Base-by-base conservation (phyloP, 2,888 invertebrate species). In the Caenorhabditis imperialis region DNA sequence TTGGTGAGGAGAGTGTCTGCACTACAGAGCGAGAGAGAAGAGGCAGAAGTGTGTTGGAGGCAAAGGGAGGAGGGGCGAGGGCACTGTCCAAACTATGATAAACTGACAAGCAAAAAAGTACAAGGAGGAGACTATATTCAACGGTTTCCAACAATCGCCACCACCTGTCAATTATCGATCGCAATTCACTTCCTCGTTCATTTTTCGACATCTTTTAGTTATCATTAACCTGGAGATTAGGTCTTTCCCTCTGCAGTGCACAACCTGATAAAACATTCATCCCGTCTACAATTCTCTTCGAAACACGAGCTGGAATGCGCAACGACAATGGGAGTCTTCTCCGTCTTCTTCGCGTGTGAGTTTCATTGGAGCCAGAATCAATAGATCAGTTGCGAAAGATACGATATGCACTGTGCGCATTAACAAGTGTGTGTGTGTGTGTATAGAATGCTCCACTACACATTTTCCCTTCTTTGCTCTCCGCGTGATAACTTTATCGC, bases 111-210 rank as follows among this genome's bases (percentile, higher is more conserved):
- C 40, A 23, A 37, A 50, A 33, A 22, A 50, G 33, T 20, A 35
- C 16, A 51, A 14, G 33, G 18, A 18, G 35, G 37, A 38, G 8
- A 40, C 40, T 40, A 40, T 33, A 47, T 37, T 35, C 33, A 16
- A 14, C 14, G 16, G 16, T 20, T 14, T 45, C 5, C 33, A 45
- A 14, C 10, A 12, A 23, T 18, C n/a, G 7, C n/a, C 14, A 18
- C 25, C 25, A 45, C 3, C 53, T 53, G 62, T 53, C 62, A 62
- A 62, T 62, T 35, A 27, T 35, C 18, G 22, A 61, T 45, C 20
- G 44, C 12, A 48, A 47, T 20, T 14, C 22, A 62, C 53, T 62
- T 62, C 53, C 62, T 62, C 51, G 53, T 62, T 62, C 51, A 40
- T 37, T 53, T 45, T 27, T 50, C 22, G 10, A 18, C 50, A 33